phyloP scores from a whole-genome alignment of 2,888 invertebrate species.

The Amblyjoppa fuscipennis region DNA sequence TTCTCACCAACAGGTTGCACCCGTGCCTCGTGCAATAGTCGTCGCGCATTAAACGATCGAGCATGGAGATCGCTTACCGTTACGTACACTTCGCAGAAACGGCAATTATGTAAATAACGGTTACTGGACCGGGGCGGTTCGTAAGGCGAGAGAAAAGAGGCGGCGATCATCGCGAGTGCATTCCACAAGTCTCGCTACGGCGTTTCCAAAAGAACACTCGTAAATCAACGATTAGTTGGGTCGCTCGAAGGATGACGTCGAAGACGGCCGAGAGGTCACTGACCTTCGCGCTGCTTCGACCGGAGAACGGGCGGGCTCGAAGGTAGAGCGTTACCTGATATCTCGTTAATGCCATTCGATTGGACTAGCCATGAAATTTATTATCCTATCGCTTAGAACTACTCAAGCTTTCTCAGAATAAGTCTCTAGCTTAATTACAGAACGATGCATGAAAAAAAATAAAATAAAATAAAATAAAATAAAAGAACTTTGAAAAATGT shows the following conservation, averaged over 20 bases:
- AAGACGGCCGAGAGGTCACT: constrained; percentile 14
- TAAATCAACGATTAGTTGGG: constrained; percentile 48
- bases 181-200: constrained; percentile 20
- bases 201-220: constrained; percentile 35
- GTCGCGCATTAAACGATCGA: constrained; percentile 52
- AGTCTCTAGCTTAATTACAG: background rate
- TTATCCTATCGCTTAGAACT: background rate
- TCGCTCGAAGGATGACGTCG: constrained; percentile 12
- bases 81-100: constrained; percentile 46
- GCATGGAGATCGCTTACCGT: constrained; percentile 61
- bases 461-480: background rate
- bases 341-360: background rate
- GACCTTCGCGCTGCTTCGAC: background rate
- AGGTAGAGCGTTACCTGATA: background rate
- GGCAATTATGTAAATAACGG: constrained; percentile 70
- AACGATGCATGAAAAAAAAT: background rate
- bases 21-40: constrained; percentile 31
- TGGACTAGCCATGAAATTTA: background rate
- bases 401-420: background rate
- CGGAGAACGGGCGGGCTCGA: background rate
- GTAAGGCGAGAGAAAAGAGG: constrained; percentile 45
- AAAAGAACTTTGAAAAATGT: background rate
- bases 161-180: constrained; percentile 30
- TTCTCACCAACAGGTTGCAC: background rate
- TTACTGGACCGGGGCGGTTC: constrained; percentile 50